These are phyloP conservation scores for Lasioglossum vierecki DNA, from an alignment of 2,888 invertebrate genomes.

Conservation along the genomic window DNA sequence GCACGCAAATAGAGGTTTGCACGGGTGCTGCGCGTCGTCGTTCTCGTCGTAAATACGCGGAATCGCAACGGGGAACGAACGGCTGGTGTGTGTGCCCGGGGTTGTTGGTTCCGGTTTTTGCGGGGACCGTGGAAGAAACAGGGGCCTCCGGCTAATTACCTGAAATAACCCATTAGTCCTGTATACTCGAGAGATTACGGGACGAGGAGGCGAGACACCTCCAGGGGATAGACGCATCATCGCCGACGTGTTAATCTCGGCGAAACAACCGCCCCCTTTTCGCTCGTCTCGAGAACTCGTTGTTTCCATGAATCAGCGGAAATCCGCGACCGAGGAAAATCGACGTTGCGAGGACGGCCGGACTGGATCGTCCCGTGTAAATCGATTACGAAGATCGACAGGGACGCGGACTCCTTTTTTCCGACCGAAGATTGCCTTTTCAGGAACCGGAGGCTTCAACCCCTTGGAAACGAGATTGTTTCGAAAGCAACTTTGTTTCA, in stretches of 20 bases:
- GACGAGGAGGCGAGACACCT: constrained; percentile 57
- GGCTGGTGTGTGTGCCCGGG: constrained; percentile 3
- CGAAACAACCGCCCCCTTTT: constrained; percentile 38
- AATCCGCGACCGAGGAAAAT: constrained; percentile 72
- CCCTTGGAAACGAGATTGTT: background rate
- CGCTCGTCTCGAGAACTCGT: constrained; percentile 46
- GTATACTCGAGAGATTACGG: constrained; percentile 77
- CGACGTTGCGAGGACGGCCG: constrained; percentile 18
- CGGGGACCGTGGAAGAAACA: constrained; percentile 55
- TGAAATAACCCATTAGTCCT: constrained; percentile 81
- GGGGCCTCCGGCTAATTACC: constrained; percentile 77
- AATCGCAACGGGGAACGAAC: constrained; percentile 33
- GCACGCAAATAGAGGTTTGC: constrained; percentile 65
- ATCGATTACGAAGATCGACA: constrained; percentile 26
- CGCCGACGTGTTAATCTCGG: constrained; percentile 81
- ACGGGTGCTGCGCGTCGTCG: constrained; percentile 11
- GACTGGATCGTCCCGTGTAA: constrained; percentile 14
- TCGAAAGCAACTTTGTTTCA: background rate
- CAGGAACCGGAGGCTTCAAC: background rate
- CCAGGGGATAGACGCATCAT: constrained; percentile 73
- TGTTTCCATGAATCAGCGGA: constrained; percentile 82
- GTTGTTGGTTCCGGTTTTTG: constrained; percentile 41
- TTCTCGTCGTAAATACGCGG: constrained; percentile 46
- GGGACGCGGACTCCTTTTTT: background rate
- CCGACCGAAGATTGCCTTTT: background rate